A percentile compares a stretch with the other conserved stretches of the same genome.
Evolutionary conservation across 2,113 vertebrate genomes (phyloP).

Genomic region (Amazona vittata): DNA sequence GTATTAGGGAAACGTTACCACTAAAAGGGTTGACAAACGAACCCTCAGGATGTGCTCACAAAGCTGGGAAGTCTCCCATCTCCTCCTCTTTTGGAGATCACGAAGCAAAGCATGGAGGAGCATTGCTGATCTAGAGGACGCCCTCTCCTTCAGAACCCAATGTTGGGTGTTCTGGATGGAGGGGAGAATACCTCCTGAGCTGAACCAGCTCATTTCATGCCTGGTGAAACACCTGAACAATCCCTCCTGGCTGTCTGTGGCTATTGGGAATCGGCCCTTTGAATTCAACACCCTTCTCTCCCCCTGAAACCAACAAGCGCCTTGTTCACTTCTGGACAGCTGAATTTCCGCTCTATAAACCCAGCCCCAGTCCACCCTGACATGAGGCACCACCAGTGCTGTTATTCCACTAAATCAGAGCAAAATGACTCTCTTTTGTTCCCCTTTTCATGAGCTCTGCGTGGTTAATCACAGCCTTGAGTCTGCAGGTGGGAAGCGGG

Average conservation of each 20-base stretch:
- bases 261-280: neutral
- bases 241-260: neutral
- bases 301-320: neutral
- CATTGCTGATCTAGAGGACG: fast-evolving
- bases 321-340: neutral
- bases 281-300: neutral
- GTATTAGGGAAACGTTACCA: neutral
- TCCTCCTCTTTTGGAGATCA: neutral
- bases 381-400: neutral
- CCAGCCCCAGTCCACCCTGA: neutral
- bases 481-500: neutral
- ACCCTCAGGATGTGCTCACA: neutral
- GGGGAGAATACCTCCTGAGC: neutral
- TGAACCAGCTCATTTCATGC: neutral
- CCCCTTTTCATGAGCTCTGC: neutral
- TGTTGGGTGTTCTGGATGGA: neutral
- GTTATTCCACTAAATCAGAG: neutral
- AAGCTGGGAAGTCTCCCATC: neutral
- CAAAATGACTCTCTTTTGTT: neutral
- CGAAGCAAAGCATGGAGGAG: neutral
- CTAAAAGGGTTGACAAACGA: neutral
- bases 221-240: neutral
- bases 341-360: neutral
- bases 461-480: neutral
- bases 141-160: neutral